Percentiles rank a stretch among this genome's conserved stretches.
Conservation (phyloP, 2,888 invertebrate species). For the Dyspetes luteomarginatus region DNA sequence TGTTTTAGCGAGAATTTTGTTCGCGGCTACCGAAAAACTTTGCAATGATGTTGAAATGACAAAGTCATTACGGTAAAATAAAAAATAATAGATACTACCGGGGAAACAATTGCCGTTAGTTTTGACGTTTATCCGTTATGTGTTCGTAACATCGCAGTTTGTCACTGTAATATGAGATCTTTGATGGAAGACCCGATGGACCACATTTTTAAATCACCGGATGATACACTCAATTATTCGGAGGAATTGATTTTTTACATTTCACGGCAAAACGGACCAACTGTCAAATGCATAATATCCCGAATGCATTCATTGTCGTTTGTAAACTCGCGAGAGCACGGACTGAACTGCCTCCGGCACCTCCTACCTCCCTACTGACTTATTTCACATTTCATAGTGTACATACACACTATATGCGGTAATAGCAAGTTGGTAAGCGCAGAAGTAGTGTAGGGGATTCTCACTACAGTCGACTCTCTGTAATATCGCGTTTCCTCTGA, state of each 20-base stretch:
- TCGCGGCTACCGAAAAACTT: background rate
- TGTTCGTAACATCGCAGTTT: conserved; percentile 2
- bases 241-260: conserved; percentile 15
- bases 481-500: too few relatives aligned
- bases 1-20: background rate
- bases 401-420: background rate
- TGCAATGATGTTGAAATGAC: conserved; percentile 7
- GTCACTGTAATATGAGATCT: conserved; percentile 12
- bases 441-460: too few relatives aligned
- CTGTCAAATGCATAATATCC: conserved; percentile 41
- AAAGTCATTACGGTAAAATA: background rate
- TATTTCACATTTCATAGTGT: background rate
- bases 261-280: background rate
- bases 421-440: too few relatives aligned
- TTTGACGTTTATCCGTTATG: conserved; percentile 25
- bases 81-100: background rate
- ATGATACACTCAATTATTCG: background rate
- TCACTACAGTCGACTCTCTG: too few relatives aligned
- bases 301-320: background rate
- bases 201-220: conserved; percentile 1
- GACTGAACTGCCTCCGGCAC: conserved; percentile 22
- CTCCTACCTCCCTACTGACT: conserved; percentile 28
- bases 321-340: background rate
- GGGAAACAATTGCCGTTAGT: conserved; percentile 11
- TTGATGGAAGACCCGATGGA: conserved; percentile 50